These are phyloP conservation scores for Phalacrocorax brasilianus DNA, from an alignment of 2,113 vertebrate species.

Conservation along the genomic window DNA sequence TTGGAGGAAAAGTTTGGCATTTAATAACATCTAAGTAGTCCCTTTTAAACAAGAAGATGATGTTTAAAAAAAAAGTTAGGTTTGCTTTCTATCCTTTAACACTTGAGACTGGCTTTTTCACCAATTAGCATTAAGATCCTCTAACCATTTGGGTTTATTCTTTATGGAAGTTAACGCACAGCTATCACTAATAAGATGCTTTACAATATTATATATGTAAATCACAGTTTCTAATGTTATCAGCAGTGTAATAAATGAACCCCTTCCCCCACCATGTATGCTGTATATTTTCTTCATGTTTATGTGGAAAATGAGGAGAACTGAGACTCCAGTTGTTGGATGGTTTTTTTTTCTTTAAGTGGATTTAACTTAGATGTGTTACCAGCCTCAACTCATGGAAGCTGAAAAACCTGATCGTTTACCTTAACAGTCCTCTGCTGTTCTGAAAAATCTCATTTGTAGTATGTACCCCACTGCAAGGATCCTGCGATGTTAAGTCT, in stretches of 20 bases:
- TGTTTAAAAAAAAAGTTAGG: neutral
- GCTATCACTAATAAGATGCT: neutral
- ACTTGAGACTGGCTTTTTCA: neutral
- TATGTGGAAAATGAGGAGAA: neutral
- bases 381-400: fast-evolving
- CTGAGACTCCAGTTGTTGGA: neutral
- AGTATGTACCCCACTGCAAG: constrained; percentile 80
- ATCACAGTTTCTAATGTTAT: neutral
- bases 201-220: neutral
- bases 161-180: neutral
- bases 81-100: neutral
- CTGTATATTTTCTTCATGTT: fast-evolving
- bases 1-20: neutral
- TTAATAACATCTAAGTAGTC: fast-evolving
- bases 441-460: neutral
- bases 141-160: fast-evolving
- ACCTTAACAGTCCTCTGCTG: neutral
- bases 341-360: neutral
- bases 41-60: neutral
- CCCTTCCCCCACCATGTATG: fast-evolving
- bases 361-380: neutral
- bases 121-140: neutral
- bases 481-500: constrained; percentile 76
- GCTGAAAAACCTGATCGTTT: fast-evolving
- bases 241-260: neutral